A percentile compares a stretch with the other conserved stretches of the same genome.
Evolutionary conservation across 2,888 invertebrate species (phyloP).

Genomic region (Zaprionus lineosus): DNA sequence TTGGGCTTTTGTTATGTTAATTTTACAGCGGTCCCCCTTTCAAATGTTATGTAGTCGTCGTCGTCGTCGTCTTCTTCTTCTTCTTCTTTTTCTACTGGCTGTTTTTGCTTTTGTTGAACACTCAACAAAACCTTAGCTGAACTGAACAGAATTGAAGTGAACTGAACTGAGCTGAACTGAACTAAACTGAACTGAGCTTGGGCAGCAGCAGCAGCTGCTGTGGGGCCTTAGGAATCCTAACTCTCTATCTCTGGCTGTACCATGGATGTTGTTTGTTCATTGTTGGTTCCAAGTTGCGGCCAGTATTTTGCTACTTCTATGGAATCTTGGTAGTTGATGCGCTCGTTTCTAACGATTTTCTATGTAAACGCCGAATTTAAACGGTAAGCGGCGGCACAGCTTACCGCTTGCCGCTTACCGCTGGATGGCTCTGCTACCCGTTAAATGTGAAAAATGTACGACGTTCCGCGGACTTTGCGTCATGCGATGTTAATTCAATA

Average conservation of each 20-base stretch:
- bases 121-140: too few species aligned
- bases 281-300: conserved; percentile 36
- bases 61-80: too few species aligned
- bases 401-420: background rate
- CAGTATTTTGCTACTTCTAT: conserved; percentile 74
- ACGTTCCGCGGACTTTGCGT: conserved; percentile 82
- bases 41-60: conserved; percentile 57
- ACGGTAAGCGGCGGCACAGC: conserved; percentile 16
- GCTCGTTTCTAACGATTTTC: conserved; percentile 73
- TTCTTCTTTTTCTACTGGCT: too few species aligned
- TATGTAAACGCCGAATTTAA: conserved; percentile 54
- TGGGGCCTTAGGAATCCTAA: too few species aligned
- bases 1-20: conserved; percentile 62
- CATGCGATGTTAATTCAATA: conserved; percentile 82
- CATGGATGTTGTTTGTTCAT: too few species aligned
- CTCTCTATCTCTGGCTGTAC: too few species aligned
- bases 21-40: conserved; percentile 56
- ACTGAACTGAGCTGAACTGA: too few species aligned
- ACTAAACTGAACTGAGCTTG: too few species aligned
- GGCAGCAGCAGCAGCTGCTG: too few species aligned
- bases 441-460: conserved; percentile 64
- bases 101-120: too few species aligned
- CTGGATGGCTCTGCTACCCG: conserved; percentile 1
- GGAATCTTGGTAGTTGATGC: conserved; percentile 73
- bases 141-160: too few species aligned